Percentiles rank a stretch among this genome's conserved stretches.
Evolutionary conservation across 2,113 vertebrate genomes (phyloP).

Genomic region (Ciconia maguari): DNA sequence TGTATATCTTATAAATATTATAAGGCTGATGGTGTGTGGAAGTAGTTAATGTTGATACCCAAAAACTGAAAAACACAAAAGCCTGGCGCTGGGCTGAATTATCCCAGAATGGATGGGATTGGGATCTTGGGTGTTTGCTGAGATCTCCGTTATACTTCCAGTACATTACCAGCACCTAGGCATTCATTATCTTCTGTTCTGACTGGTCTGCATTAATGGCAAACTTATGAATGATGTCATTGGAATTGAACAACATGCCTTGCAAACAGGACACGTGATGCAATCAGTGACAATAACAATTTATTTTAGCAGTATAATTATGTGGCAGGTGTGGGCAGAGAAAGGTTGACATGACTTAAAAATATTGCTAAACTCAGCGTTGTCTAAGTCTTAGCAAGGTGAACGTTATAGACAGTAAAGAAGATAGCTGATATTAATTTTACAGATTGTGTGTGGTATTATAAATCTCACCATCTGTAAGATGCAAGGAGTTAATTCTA

Average conservation of each 20-base stretch:
- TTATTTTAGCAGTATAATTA: background rate
- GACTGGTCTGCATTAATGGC: background rate
- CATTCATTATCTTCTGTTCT: background rate
- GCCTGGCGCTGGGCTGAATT: background rate
- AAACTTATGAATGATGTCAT: background rate
- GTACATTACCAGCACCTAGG: background rate
- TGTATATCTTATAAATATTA: background rate
- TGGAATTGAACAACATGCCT: background rate
- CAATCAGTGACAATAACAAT: background rate
- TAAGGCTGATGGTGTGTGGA: background rate
- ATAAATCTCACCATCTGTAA: background rate
- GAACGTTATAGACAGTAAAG: background rate
- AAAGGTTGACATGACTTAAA: background rate
- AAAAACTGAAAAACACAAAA: background rate
- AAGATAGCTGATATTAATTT: background rate
- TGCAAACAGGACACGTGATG: background rate
- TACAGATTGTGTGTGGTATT: background rate
- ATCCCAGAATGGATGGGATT: background rate
- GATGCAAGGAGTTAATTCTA: background rate
- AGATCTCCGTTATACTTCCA: background rate
- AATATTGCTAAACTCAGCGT: background rate
- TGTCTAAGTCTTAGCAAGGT: background rate
- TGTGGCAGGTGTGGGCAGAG: background rate
- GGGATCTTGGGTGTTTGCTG: background rate
- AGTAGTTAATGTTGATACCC: background rate